Evolutionary conservation across 1,140 invertebrate species (phyloP).

Genomic region (Ips typographus): DNA sequence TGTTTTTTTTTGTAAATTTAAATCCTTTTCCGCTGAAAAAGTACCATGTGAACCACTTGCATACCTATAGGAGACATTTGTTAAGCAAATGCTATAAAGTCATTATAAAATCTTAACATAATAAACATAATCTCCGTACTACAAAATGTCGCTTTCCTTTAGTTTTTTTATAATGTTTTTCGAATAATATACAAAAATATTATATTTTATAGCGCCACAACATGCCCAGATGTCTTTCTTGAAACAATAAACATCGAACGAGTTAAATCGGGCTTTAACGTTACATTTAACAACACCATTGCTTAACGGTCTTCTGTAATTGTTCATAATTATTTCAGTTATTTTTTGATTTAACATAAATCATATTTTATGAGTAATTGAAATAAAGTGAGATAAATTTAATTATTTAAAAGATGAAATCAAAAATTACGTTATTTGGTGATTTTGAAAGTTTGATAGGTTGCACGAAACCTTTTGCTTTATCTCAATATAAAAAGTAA

Average conservation of each 20-base stretch:
- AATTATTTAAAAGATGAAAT: no score
- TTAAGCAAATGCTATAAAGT: constrained; percentile 35
- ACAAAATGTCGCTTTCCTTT: constrained; percentile 28
- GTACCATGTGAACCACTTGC: constrained; percentile 9
- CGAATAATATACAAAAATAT: constrained; percentile 32
- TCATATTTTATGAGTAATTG: no score
- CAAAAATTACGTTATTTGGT: no score
- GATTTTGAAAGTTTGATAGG: no score
- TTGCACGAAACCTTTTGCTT: no score
- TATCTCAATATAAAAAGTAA: no score
- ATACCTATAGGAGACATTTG: constrained; percentile 24
- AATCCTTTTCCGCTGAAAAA: neutral
- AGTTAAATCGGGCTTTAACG: neutral
- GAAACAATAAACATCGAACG: constrained; percentile 20
- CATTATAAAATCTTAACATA: constrained; percentile 31
- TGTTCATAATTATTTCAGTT: neutral
- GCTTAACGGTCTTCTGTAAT: no score
- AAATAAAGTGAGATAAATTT: no score
- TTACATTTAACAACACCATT: no score
- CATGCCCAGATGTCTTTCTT: constrained; percentile 26
- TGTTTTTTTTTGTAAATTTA: neutral
- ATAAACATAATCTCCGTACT: constrained; percentile 35
- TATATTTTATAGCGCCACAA: constrained; percentile 30
- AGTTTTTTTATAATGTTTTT: constrained; percentile 32
- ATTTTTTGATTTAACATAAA: no score